Evolutionary conservation across 2,888 invertebrate genomes (phyloP).

Genomic region (Malachius bipustulatus): DNA sequence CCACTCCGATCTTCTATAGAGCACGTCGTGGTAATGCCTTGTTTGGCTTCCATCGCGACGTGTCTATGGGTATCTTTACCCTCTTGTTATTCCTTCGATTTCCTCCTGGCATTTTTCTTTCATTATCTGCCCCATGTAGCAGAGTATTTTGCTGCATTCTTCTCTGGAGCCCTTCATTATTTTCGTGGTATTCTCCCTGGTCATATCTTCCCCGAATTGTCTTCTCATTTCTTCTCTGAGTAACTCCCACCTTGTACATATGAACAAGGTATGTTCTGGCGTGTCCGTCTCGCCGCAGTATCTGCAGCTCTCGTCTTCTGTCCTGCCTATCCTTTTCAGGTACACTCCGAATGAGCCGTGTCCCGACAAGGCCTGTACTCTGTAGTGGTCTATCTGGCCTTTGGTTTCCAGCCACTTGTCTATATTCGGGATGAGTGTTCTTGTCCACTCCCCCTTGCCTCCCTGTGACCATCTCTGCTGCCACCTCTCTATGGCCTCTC

Average conservation of each 20-base stretch:
- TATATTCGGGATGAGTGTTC: neutral
- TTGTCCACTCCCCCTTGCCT: too few relatives aligned
- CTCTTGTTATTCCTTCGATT: too few relatives aligned
- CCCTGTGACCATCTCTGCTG: neutral
- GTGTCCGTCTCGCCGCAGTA: constrained; percentile 11
- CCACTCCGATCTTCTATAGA: too few relatives aligned
- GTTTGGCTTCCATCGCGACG: too few relatives aligned
- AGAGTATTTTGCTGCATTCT: neutral
- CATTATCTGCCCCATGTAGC: neutral
- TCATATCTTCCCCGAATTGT: constrained; percentile 4
- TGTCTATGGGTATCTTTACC: too few relatives aligned
- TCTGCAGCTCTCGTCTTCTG: constrained; percentile 7
- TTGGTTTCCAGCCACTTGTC: neutral
- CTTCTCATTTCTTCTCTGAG: constrained; percentile 3
- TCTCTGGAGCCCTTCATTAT: neutral
- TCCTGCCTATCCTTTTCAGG: constrained; percentile 14
- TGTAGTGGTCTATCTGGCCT: constrained; percentile 12
- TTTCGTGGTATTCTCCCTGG: constrained; percentile 6
- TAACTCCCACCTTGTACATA: constrained; percentile 9
- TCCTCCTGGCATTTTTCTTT: too few relatives aligned
- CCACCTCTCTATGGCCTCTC: neutral
- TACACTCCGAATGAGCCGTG: constrained; percentile 20
- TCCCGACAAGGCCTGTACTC: constrained; percentile 19
- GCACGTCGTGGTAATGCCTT: too few relatives aligned
- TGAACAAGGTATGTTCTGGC: constrained; percentile 10